Evolutionary conservation across 2,888 invertebrate species (phyloP), one percentile per base, ranked within the genome.

Genomic region (Trissolcus japonicus): DNA sequence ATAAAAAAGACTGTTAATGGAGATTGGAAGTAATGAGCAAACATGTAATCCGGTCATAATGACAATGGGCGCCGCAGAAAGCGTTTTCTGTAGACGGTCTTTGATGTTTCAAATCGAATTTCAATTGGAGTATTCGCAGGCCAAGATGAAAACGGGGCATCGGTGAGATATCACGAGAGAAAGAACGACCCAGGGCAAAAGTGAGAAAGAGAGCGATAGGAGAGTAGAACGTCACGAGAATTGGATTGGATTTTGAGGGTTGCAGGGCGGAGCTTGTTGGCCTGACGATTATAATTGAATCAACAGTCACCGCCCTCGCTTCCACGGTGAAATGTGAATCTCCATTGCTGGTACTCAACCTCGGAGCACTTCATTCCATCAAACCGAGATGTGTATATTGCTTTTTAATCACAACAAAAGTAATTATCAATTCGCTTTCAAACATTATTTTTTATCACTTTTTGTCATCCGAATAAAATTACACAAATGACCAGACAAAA

Each of bases 281-380:
- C 80, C 83, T 83, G 83, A 83, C 86, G 85, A 86, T 87, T 83
- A 86, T 86, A 87, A 87, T 87, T 87, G 86, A 87, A 87, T 87
- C 87, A 87, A 86, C 87, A 85, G 86, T 87, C 86, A 83, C 83
- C 86, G 86, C 87, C 86, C 84, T 81, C 84, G 80, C 81, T 83
- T 83, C 80, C 80, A 83, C 80, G 80, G 74, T 76, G 75, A 75
- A 75, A 75, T 69, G 75, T 75, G 76, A 81, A 78, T 79, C 83
- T 80, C 80, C 82, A 80, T 83, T 79, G 81, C 81, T 77, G 69
- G 43, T 55, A 69, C 69, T 76, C 69, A 71, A 74, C 69, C 74
- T 76, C 66, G 9, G 41, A 65, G 55, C 53, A 61, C 59, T 63
- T 53, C 25, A 46, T 35, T 62, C 35, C 43, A 51, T 53, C 46